These are phyloP conservation scores for Microcebus griseorufus DNA, from an alignment of 2,113 vertebrate species.

Conservation along the genomic window DNA sequence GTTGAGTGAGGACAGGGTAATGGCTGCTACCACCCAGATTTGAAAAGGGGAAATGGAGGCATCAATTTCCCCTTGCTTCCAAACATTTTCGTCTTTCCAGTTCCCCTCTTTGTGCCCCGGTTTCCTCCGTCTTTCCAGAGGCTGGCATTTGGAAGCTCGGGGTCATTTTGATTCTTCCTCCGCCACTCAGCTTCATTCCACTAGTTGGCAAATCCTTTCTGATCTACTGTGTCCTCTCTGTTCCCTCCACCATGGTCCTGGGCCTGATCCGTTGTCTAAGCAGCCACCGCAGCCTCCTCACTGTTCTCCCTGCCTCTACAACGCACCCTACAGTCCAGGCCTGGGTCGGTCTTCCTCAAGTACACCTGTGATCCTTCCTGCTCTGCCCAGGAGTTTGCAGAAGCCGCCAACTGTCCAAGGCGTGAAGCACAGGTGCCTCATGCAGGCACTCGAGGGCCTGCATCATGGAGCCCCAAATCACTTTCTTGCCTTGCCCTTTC, in stretches of 20 bases:
- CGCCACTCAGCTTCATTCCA: background rate
- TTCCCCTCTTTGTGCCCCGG: background rate
- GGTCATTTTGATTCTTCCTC: background rate
- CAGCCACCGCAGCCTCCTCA: background rate
- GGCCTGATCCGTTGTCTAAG: background rate
- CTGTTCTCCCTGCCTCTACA: background rate
- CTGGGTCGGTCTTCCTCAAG: background rate
- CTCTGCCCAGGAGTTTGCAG: background rate
- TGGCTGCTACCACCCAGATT: background rate
- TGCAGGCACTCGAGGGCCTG: background rate
- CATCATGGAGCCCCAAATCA: background rate
- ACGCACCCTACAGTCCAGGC: background rate
- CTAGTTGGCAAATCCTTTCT: background rate
- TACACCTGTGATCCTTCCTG: fast-evolving
- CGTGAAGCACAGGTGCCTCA: background rate
- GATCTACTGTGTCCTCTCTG: background rate
- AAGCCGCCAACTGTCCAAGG: background rate
- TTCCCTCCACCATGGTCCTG: background rate
- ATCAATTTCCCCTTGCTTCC: background rate
- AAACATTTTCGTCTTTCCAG: background rate
- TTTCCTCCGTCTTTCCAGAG: background rate
- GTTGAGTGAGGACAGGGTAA: background rate
- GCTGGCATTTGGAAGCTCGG: background rate
- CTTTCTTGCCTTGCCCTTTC: background rate
- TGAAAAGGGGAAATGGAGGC: background rate